Percentiles rank a stretch among this genome's conserved stretches.
phyloP scores from a whole-genome alignment of 2,888 invertebrate genomes.

The Sesamia inferens region DNA sequence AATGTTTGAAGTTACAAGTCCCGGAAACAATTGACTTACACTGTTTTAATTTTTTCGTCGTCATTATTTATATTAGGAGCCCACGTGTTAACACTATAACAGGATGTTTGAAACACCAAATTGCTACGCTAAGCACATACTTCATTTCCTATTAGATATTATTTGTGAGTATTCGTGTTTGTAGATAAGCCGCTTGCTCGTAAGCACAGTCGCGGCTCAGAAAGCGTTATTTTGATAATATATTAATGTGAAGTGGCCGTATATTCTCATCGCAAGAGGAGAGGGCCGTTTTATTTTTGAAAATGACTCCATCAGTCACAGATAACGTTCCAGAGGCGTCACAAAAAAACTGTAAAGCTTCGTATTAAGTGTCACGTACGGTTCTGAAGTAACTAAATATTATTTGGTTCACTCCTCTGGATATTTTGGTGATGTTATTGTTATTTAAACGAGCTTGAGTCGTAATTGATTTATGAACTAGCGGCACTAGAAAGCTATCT shows the following conservation, averaged over 20 bases:
- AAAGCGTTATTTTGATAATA: conserved; percentile 85
- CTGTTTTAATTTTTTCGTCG: conserved; percentile 77
- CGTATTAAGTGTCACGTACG: conserved; percentile 81
- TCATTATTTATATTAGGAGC: conserved; percentile 83
- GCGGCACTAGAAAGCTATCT: conserved; percentile 24
- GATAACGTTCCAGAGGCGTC: conserved; percentile 81
- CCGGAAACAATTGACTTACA: conserved; percentile 80
- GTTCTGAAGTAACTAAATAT: conserved; percentile 83
- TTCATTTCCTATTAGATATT: conserved; percentile 86
- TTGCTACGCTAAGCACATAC: conserved; percentile 81
- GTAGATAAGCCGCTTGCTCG: conserved; percentile 78
- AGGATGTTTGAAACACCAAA: conserved; percentile 87
- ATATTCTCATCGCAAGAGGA: conserved; percentile 78
- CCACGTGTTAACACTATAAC: conserved; percentile 85
- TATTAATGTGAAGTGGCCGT: conserved; percentile 85
- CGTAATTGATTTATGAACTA: conserved; percentile 65
- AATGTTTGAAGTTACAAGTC: conserved; percentile 60
- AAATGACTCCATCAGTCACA: conserved; percentile 88
- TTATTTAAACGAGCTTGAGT: conserved; percentile 67
- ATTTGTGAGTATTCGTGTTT: conserved; percentile 81
- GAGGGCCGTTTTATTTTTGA: conserved; percentile 88
- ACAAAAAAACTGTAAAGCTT: conserved; percentile 79
- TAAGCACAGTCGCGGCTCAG: conserved; percentile 72
- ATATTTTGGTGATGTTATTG: conserved; percentile 77
- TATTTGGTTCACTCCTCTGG: conserved; percentile 73